Percentiles rank a stretch among this genome's conserved stretches.
Conservation (phyloP, 2,888 invertebrate species). For the Tipula vernalis region DNA sequence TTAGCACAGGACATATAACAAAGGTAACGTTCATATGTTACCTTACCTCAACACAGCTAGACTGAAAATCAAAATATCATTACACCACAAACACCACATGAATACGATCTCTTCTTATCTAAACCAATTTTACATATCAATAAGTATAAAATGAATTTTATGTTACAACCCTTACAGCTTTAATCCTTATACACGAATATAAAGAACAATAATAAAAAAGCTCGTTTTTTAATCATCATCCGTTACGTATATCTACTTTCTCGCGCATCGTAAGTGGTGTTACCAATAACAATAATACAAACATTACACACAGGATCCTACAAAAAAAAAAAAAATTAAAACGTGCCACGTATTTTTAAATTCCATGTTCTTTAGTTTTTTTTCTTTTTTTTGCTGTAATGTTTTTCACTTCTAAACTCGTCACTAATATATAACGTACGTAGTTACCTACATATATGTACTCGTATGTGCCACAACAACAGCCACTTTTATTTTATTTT, state of each 20-base stretch:
- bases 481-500: background rate
- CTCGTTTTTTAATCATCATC: background rate
- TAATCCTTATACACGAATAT: background rate
- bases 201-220: background rate
- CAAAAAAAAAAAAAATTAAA: background rate
- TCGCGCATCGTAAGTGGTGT: background rate
- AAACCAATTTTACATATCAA: background rate
- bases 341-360: background rate
- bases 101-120: background rate
- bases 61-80: too few species aligned
- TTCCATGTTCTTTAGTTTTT: background rate
- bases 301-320: background rate
- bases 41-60: too few species aligned
- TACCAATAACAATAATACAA: background rate
- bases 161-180: background rate
- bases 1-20: too few species aligned
- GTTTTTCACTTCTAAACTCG: background rate
- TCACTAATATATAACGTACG: background rate
- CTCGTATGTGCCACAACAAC: background rate
- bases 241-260: background rate
- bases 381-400: background rate
- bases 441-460: background rate
- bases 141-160: background rate
- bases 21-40: too few species aligned
- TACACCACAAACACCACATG: background rate